Conservation (phyloP, 2,888 invertebrate genomes). For the Magallana nippona region DNA sequence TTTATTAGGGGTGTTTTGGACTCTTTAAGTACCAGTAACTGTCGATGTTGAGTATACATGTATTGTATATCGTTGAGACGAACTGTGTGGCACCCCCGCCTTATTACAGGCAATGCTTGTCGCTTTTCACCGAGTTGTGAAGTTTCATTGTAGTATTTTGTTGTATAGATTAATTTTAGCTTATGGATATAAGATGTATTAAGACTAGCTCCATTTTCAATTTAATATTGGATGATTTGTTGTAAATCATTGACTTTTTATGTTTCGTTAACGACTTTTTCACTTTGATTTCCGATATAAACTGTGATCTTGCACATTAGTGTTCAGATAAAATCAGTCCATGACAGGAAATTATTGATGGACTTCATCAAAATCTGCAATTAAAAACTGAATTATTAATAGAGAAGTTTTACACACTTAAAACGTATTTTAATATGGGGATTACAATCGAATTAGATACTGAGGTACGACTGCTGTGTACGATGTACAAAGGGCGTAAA, state of each 20-base stretch:
- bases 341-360: background rate
- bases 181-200: background rate
- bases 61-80: no score
- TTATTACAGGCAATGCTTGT: no score
- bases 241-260: background rate
- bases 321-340: background rate
- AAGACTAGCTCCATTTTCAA: background rate
- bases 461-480: no score
- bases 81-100: no score
- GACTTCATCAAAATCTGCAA: background rate
- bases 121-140: no score
- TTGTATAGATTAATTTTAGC: no score
- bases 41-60: no score
- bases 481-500: no score
- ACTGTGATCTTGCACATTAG: background rate
- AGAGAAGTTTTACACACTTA: background rate
- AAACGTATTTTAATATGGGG: background rate
- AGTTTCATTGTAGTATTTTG: no score
- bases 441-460: background rate
- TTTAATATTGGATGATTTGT: background rate
- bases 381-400: background rate
- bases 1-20: no score
- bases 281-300: slow-evolving; percentile 22
- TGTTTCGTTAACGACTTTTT: background rate
- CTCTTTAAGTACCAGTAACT: no score